phyloP scores from a whole-genome alignment of 30 jellyfish, hydroid and myxozoan species.

The Turritopsis dohrnii region DNA sequence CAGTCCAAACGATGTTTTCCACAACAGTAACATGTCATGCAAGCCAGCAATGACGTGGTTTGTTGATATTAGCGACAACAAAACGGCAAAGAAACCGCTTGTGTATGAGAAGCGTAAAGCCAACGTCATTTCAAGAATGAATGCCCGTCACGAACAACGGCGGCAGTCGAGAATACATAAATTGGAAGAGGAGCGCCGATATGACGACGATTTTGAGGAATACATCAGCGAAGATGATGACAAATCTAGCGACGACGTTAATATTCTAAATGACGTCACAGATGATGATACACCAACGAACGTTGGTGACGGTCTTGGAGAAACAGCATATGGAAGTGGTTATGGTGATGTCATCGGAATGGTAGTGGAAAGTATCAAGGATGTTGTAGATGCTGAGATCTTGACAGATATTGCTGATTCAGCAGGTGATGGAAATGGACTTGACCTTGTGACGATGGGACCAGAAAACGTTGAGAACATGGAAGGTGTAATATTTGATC shows the following conservation, averaged over 20 bases:
- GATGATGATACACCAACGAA: not conserved
- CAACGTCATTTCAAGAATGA: not conserved
- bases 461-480: not conserved
- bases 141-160: not conserved
- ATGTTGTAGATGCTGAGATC: not conserved
- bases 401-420: not conserved
- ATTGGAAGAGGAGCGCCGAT: not conserved
- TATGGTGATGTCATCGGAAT: not conserved
- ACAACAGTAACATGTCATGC: not conserved
- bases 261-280: not conserved
- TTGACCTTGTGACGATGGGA: not conserved
- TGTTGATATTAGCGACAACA: not conserved
- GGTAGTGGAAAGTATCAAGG: not conserved
- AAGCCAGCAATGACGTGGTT: not conserved
- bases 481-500: not conserved
- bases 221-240: not conserved
- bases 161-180: not conserved
- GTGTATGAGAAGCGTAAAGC: not conserved
- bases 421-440: not conserved
- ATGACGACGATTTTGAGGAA: not conserved
- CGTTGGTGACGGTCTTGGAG: not conserved
- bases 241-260: not conserved
- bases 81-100: not conserved
- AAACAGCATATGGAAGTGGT: not conserved
- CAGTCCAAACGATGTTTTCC: not conserved